phyloP scores from a whole-genome alignment of 2,113 vertebrate species.

The Meleagris gallopavo region DNA sequence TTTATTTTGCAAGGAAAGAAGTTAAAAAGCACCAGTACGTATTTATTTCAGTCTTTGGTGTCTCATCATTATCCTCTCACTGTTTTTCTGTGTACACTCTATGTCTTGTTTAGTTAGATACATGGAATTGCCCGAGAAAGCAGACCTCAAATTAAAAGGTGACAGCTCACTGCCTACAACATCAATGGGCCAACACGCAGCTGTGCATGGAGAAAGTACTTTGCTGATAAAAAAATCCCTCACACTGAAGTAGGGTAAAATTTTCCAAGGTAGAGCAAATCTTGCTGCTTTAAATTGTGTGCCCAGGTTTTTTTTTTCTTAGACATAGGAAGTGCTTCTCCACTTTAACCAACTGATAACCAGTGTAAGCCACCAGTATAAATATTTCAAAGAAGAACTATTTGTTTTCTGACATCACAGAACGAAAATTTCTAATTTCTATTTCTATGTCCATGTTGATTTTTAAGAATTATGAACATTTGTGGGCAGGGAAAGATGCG shows the following conservation, averaged over 20 bases:
- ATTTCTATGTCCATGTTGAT: not conserved
- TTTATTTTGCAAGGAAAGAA: not conserved
- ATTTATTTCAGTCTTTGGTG: not conserved
- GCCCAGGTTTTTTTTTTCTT: not conserved
- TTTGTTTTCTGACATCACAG: not conserved
- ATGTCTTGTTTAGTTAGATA: not conserved
- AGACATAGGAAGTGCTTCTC: not conserved
- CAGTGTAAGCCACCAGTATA: not conserved
- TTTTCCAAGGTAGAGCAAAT: not conserved
- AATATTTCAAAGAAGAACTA: not conserved
- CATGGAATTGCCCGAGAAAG: not conserved
- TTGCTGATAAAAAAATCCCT: not conserved
- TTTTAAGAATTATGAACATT: not conserved
- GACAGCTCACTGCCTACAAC: not conserved
- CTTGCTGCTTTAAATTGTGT: not conserved
- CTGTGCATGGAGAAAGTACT: not conserved
- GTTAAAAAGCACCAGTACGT: not conserved
- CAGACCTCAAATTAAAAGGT: not conserved
- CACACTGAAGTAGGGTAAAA: not conserved
- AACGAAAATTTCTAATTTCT: not conserved
- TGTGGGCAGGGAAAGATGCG: not conserved
- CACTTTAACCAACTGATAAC: accelerated
- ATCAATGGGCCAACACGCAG: not conserved
- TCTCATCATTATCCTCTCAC: not conserved
- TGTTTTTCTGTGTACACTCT: not conserved